These are phyloP conservation scores for Diarsia rubi DNA, from an alignment of 2,888 invertebrate genomes.

Conservation along the genomic window DNA sequence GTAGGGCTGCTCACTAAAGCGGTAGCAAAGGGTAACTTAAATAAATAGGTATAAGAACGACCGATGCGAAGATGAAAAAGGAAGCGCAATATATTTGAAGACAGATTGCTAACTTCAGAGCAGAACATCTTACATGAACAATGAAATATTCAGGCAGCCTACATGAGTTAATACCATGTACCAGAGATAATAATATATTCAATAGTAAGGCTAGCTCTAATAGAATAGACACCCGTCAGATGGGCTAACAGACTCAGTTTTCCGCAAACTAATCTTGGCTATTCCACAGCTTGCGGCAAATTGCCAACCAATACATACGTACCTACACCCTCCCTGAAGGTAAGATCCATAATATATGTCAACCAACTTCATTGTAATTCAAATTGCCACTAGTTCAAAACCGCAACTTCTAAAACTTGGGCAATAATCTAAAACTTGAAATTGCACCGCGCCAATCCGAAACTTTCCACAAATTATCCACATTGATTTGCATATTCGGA, in stretches of 20 bases:
- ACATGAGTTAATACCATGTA: background rate
- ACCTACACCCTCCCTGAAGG: background rate
- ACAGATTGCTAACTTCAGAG: background rate
- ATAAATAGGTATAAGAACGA: background rate
- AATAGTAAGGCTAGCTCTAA: slow-evolving; percentile 11
- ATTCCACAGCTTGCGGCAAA: background rate
- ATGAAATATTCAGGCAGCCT: slow-evolving; percentile 1
- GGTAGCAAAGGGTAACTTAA: background rate
- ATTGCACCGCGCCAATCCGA: slow-evolving; percentile 64
- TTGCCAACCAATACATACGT: slow-evolving; percentile 14
- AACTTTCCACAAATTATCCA: slow-evolving; percentile 67
- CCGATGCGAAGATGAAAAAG: background rate
- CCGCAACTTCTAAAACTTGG: slow-evolving; percentile 65
- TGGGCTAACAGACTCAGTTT: slow-evolving; percentile 9
- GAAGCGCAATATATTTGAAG: background rate
- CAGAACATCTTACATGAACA: slow-evolving; percentile 4
- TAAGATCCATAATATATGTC: slow-evolving; percentile 50
- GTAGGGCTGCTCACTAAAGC: background rate
- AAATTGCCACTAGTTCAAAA: slow-evolving; percentile 65
- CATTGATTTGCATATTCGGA: slow-evolving; percentile 70
- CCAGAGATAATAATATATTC: background rate
- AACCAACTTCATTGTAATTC: slow-evolving; percentile 65
- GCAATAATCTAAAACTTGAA: slow-evolving; percentile 70
- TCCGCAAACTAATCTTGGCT: background rate
- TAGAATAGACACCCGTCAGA: slow-evolving; percentile 12